Conservation (phyloP, 1,140 invertebrate species). For the Agraylea sexmaculata region DNA sequence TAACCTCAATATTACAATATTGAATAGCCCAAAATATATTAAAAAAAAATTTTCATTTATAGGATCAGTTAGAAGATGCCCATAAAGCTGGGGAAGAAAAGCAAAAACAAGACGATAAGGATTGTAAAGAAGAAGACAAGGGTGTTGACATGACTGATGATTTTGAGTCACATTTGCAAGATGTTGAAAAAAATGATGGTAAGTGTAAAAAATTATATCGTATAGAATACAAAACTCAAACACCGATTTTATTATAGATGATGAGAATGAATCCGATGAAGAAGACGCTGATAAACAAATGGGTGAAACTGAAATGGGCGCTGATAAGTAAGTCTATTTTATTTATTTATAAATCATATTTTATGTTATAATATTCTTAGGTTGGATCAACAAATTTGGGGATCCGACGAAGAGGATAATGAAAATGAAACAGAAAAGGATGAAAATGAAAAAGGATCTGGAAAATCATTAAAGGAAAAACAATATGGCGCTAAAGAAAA, state of each 20-base stretch:
- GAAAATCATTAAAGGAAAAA: slow-evolving; percentile 40
- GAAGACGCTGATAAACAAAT: slow-evolving; percentile 85
- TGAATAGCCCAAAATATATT: not conserved
- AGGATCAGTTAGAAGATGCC: slow-evolving; percentile 91
- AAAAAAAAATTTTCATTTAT: slow-evolving; percentile 5
- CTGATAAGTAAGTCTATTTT: slow-evolving; percentile 55
- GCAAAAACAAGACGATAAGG: slow-evolving; percentile 58
- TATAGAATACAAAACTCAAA: no score
- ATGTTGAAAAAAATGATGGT: slow-evolving; percentile 58
- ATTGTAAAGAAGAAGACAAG: slow-evolving; percentile 84
- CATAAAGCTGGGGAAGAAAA: slow-evolving; percentile 63
- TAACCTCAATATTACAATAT: slow-evolving; percentile 11
- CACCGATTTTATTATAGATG: slow-evolving; percentile 21
- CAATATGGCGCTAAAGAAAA: slow-evolving; percentile 63
- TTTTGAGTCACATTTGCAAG: slow-evolving; percentile 59
- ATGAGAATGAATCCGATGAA: slow-evolving; percentile 48
- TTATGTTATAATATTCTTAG: slow-evolving; percentile 23
- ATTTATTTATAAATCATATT: slow-evolving; percentile 5
- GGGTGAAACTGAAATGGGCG: slow-evolving; percentile 79
- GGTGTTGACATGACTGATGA: slow-evolving; percentile 91
- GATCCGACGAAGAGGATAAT: slow-evolving; percentile 63
- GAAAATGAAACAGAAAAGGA: slow-evolving; percentile 48
- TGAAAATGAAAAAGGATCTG: slow-evolving; percentile 43
- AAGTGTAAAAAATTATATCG: no score
- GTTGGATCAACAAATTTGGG: slow-evolving; percentile 79